Conservation (phyloP, 2,797 vertebrate genomes). For the Falco biarmicus region DNA sequence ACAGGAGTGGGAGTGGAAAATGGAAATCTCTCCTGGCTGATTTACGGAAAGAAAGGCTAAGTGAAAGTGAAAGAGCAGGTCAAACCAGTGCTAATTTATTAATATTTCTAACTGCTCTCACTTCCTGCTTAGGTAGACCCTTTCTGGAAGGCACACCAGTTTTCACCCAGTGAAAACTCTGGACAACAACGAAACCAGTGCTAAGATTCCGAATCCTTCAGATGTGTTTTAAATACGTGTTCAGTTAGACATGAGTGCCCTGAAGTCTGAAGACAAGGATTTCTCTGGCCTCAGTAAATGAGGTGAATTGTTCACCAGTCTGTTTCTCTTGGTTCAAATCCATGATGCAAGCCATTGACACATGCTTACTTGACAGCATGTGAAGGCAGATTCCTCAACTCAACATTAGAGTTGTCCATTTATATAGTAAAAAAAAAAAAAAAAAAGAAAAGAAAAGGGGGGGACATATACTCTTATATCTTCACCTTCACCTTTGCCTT, state of each 20-base stretch:
- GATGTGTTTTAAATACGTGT: neutral
- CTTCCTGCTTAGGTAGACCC: neutral
- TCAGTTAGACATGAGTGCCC: neutral
- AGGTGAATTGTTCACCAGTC: neutral
- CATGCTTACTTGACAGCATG: neutral
- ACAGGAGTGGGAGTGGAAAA: neutral
- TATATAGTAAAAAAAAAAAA: too few relatives aligned
- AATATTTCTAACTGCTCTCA: neutral
- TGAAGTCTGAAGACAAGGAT: neutral
- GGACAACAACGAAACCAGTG: neutral
- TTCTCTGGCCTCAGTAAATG: neutral
- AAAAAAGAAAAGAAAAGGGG: too few relatives aligned
- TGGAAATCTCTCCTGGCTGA: neutral
- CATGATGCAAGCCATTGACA: neutral
- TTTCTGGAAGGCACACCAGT: neutral
- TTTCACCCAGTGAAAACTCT: neutral
- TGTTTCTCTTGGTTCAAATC: neutral
- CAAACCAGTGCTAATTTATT: neutral
- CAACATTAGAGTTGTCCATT: neutral
- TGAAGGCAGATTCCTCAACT: neutral
- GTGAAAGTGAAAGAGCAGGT: constrained; percentile 21
- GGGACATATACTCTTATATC: neutral
- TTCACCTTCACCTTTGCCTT: neutral
- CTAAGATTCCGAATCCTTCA: neutral
- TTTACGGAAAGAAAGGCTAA: neutral